phyloP scores from a whole-genome alignment of 2,797 vertebrate genomes.

The Ptychadena robeensis region DNA sequence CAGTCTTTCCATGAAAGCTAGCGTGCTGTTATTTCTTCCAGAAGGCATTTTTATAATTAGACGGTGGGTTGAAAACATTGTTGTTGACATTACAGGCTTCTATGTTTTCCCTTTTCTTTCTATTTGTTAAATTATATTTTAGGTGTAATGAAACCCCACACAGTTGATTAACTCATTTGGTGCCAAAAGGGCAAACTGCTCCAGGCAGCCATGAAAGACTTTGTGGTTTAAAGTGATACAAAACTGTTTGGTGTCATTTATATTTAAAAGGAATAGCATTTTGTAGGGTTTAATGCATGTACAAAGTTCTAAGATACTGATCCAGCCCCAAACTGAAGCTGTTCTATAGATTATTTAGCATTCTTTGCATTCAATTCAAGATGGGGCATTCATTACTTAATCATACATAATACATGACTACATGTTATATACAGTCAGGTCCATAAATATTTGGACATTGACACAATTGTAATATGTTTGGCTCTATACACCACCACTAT shows the following conservation, averaged over 20 bases:
- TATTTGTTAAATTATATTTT: conserved; percentile 47
- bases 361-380: too few species aligned
- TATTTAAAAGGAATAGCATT: background rate
- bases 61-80: conserved; percentile 40
- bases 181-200: conserved; percentile 39
- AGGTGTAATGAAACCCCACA: conserved; percentile 40
- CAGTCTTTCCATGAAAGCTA: conserved; percentile 37
- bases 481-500: too few species aligned
- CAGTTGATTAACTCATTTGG: conserved; percentile 37
- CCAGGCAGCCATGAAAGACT: background rate
- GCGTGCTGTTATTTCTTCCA: conserved; percentile 47
- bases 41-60: conserved; percentile 56
- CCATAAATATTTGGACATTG: too few species aligned
- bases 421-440: too few species aligned
- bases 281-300: background rate
- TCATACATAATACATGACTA: too few species aligned
- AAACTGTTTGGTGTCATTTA: background rate
- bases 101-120: conserved; percentile 39
- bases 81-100: conserved; percentile 53
- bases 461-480: too few species aligned
- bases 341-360: background rate
- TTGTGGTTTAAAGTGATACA: conserved; percentile 9
- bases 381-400: too few species aligned
- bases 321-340: background rate
- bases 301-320: background rate